phyloP scores from a whole-genome alignment of 2,888 invertebrate genomes.

The Conomelus anceps region DNA sequence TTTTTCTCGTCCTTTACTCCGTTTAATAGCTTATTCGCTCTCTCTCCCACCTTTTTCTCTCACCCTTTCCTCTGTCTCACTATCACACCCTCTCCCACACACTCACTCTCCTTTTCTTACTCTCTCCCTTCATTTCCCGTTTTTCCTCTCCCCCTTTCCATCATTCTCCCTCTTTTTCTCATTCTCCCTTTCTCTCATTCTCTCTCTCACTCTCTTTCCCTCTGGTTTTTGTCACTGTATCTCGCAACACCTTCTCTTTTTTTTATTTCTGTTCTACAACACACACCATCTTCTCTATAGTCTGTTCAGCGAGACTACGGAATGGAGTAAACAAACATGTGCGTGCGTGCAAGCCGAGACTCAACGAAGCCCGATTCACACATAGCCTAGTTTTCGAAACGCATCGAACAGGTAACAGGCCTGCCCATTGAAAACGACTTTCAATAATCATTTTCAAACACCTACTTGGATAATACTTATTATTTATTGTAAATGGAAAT shows the following conservation, averaged over 20 bases:
- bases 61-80: background rate
- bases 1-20: background rate
- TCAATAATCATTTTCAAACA: too few relatives aligned
- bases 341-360: too few relatives aligned
- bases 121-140: background rate
- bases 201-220: background rate
- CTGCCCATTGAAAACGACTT: too few relatives aligned
- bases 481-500: too few relatives aligned
- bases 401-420: too few relatives aligned
- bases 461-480: too few relatives aligned
- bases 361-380: too few relatives aligned
- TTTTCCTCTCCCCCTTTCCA: background rate
- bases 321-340: too few relatives aligned
- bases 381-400: too few relatives aligned
- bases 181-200: background rate
- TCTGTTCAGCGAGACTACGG: too few relatives aligned
- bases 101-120: background rate
- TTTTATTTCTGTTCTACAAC: background rate
- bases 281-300: background rate
- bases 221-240: background rate
- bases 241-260: background rate
- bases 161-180: background rate
- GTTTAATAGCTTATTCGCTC: background rate
- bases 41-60: background rate
- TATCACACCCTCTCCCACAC: background rate